Conservation (phyloP, 2,888 invertebrate genomes). For the Synanthedon vespiformis region DNA sequence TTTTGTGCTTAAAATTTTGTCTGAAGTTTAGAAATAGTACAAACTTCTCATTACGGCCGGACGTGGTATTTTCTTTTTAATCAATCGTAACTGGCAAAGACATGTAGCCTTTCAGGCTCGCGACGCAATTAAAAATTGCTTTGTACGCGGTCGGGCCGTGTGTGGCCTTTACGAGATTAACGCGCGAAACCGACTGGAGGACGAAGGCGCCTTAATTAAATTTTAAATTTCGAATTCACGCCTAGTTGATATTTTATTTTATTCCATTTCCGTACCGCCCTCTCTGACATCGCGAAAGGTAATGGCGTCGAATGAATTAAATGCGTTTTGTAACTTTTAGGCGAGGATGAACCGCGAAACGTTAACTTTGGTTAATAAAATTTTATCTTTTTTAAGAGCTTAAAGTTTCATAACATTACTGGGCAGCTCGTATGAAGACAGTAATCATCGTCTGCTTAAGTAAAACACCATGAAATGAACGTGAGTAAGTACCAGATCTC, state of each 20-base stretch:
- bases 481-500: too few species aligned
- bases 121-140: slow-evolving; percentile 60
- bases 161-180: slow-evolving; percentile 49
- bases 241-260: slow-evolving; percentile 5
- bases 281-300: slow-evolving; percentile 18
- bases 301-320: slow-evolving; percentile 2
- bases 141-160: slow-evolving; percentile 39
- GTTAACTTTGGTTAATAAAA: too few species aligned
- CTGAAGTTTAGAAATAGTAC: too few species aligned
- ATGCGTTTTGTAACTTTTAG: too few species aligned
- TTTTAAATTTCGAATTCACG: slow-evolving; percentile 50
- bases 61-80: slow-evolving; percentile 34
- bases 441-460: too few species aligned
- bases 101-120: slow-evolving; percentile 31
- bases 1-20: too few species aligned
- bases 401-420: too few species aligned
- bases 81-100: slow-evolving; percentile 53
- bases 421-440: too few species aligned
- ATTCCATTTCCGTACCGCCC: too few species aligned
- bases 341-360: too few species aligned
- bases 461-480: too few species aligned
- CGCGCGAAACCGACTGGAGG: slow-evolving; percentile 36
- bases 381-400: too few species aligned
- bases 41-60: slow-evolving; percentile 9
- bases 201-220: slow-evolving; percentile 40